Conservation (phyloP, 2,888 invertebrate genomes). For the Tubiluchus corallicola region DNA sequence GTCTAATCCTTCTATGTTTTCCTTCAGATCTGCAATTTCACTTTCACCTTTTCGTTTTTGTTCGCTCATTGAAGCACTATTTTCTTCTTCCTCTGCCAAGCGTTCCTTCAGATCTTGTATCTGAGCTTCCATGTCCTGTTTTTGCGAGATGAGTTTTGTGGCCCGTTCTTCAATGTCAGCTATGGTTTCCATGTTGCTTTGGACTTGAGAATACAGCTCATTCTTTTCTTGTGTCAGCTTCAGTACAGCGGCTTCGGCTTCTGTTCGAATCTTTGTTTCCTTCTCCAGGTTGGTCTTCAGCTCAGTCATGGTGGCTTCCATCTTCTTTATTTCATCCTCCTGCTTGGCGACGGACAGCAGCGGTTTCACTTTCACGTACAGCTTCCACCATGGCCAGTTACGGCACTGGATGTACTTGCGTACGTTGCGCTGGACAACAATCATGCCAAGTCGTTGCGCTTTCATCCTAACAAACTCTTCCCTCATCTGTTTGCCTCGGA, state of each 20-base stretch:
- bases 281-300: constrained; percentile 82
- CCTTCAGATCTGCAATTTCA: constrained; percentile 83
- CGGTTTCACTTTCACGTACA: constrained; percentile 99
- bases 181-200: constrained; percentile 80
- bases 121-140: constrained; percentile 86
- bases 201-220: constrained; percentile 61
- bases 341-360: constrained; percentile 94
- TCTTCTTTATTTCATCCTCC: constrained; percentile 91
- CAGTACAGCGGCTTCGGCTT: constrained; percentile 78
- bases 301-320: constrained; percentile 70
- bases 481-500: background rate
- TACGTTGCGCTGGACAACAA: constrained; percentile 98
- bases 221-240: constrained; percentile 88
- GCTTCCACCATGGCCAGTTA: constrained; percentile 99
- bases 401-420: constrained; percentile 96
- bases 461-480: background rate
- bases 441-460: constrained; percentile 49
- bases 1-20: constrained; percentile 25
- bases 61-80: constrained; percentile 55
- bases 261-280: constrained; percentile 90
- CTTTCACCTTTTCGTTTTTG: constrained; percentile 92
- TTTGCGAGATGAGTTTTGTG: constrained; percentile 81
- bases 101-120: constrained; percentile 87
- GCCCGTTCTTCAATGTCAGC: constrained; percentile 82
- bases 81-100: constrained; percentile 89